Evolutionary conservation across 2,888 invertebrate genomes (phyloP).

Genomic region (Torymus aiolomorphi): DNA sequence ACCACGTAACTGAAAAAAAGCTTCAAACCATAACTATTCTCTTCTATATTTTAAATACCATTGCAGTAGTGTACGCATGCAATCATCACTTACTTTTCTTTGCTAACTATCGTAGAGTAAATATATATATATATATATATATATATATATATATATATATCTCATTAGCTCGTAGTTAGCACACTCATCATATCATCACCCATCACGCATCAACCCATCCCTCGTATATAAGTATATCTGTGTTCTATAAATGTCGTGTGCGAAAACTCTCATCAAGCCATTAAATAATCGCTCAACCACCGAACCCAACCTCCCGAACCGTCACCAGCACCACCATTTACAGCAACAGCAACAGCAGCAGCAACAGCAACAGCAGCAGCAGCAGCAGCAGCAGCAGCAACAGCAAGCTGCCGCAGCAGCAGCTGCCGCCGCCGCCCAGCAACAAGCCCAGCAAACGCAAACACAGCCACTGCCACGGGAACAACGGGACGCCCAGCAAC

Average conservation of each 20-base stretch:
- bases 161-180: background rate
- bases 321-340: constrained; percentile 58
- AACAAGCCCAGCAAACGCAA: constrained; percentile 71
- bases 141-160: too few species aligned
- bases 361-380: constrained; percentile 62
- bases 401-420: constrained; percentile 64
- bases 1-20: too few species aligned
- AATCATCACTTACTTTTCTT: too few species aligned
- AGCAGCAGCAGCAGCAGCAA: constrained; percentile 69
- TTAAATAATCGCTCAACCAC: constrained; percentile 47
- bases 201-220: background rate
- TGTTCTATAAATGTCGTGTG: too few species aligned
- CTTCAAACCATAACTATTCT: too few species aligned
- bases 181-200: background rate
- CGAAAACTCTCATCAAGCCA: background rate
- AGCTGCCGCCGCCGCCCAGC: constrained; percentile 72
- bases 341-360: constrained; percentile 64
- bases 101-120: too few species aligned
- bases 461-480: constrained; percentile 59
- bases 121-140: background rate
- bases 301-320: constrained; percentile 8
- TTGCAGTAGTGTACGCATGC: too few species aligned
- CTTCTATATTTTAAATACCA: background rate
- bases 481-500: constrained; percentile 45
- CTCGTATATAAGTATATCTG: too few species aligned